A percentile compares a stretch with the other conserved stretches of the same genome.
These are phyloP conservation scores for Catharus ustulatus DNA, from an alignment of 2,797 vertebrate genomes.

Conservation along the genomic window DNA sequence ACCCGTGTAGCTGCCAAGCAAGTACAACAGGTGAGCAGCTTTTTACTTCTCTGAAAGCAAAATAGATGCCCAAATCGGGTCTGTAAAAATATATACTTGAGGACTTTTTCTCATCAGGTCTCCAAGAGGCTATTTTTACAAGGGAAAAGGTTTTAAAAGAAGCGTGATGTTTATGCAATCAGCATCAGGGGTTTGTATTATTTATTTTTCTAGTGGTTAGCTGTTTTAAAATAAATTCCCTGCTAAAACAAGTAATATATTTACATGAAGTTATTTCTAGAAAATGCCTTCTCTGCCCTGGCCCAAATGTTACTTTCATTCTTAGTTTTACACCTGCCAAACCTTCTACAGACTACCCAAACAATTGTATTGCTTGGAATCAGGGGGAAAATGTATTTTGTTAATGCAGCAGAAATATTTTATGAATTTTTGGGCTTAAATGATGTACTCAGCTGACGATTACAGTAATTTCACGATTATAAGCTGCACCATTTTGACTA, in stretches of 20 bases:
- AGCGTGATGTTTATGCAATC: background rate
- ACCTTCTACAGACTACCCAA: background rate
- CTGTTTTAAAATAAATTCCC: background rate
- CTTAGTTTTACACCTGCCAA: background rate
- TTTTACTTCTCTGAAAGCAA: background rate
- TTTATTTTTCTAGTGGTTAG: background rate
- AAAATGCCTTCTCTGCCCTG: background rate
- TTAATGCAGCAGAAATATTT: background rate
- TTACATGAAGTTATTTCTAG: background rate
- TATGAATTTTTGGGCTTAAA: background rate
- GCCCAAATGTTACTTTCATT: background rate
- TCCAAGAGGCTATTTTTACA: background rate
- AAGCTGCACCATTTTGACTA: too few species aligned
- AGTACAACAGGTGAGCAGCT: background rate
- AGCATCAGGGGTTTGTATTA: background rate
- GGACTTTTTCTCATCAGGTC: background rate
- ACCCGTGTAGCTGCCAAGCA: background rate
- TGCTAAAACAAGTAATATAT: background rate
- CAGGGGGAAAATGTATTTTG: background rate
- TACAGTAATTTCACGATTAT: background rate
- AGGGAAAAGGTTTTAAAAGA: accelerated
- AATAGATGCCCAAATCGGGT: background rate
- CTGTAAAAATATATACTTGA: background rate
- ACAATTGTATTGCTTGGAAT: background rate
- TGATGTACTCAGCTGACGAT: background rate